Base-by-base conservation (phyloP, 2,888 invertebrate species). In the Stegana nigrithorax region DNA sequence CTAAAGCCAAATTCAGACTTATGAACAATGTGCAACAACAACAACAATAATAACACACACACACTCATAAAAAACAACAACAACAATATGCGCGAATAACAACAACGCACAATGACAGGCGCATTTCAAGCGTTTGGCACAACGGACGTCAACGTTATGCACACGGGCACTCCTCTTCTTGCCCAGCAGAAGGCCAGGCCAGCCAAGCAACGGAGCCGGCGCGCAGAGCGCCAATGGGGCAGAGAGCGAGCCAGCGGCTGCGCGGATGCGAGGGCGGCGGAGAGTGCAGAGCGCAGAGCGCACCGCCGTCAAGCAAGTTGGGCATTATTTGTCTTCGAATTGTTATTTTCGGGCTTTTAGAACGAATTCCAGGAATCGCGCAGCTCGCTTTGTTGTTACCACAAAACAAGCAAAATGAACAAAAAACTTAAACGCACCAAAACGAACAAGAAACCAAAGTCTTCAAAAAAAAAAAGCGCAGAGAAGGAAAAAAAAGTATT, bases 301-400 rank as follows among this genome's bases (percentile, higher is more conserved):
- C 36, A 36, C n/a, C 36, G n/a, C 12, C 25, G n/a, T n/a, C n/a
- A n/a, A n/a, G n/a, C n/a, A n/a, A n/a, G 19, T 47, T 19, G 47
- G 12, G 51, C 51, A 55, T 55, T 55, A 55, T 55, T 55, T 55
- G 53, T 55, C 53, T 55, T 55, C 53, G 53, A 55, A 55, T 55
- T 55, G 53, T 55, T 55, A 55, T 32, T 32, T 50, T 55, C 32
- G 53, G 21, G 5, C 32, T 39, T 39, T 10, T n/a, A 12, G 32
- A 36, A 14, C 6, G 36, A 55, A 55, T 55, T 55, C 53, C 53
- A 32, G 26, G 53, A 55, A 55, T 32, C 32, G 39, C 14, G 39
- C 39, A 39, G 10, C n/a, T 5, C 14, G 7, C 17, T 39, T 32
- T 10, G 10, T 32, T 32, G 32, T 32, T 32, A 32, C 32, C 32